Evolutionary conservation across 2,888 invertebrate species (phyloP), one percentile per base, ranked within the genome.

Genomic region (Microctonus aethiopoides): DNA sequence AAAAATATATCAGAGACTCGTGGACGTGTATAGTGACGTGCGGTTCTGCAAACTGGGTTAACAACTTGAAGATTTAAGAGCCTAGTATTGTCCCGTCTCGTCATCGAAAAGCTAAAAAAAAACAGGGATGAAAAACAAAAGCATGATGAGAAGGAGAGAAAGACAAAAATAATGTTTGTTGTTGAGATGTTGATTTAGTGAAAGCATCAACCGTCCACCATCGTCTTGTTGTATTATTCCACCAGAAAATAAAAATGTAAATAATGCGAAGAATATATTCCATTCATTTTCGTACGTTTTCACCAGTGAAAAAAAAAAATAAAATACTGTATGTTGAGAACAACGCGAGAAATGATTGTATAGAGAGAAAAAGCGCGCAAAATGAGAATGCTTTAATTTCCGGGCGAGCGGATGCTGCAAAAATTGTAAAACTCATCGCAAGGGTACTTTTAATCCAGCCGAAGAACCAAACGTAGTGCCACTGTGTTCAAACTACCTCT

Each of bases 61-160:
- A 69, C 69, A 64, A 69, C 69, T 69, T 59, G 63, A 64, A 69
- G 59, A 69, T 69, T 69, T 59, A 59, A 69, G 68, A 64, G 64
- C 59, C 59, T 56, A 6, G 41, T 36, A 63, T 52, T 52, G 52
- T 51, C 52, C 24, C 20, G 63, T 63, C 57, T 63, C 13, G 63
- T 57, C 60, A 41, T 51, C 57, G 36, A 36, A 57, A 63, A 52
- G 46, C 36, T 52, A 67, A 61, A 61, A 20, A 20, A 51, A 16
- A 52, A 16, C n/a, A n/a, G n/a, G n/a, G 36, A 26, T 29, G 26
- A 13, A 59, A 29, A 32, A 20, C 7, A 51, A 24, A 52, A 24
- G 6, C 4, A 26, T 3, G 7, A 9, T 9, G 24, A 13, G 20
- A 56, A 56, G 29, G 26, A 22, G 62, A 20, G n/a, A 26, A 26